Evolutionary conservation across 1,140 invertebrate species (phyloP), one percentile per base, ranked within the genome.

Genomic region (Pogonomyrmex californicus): DNA sequence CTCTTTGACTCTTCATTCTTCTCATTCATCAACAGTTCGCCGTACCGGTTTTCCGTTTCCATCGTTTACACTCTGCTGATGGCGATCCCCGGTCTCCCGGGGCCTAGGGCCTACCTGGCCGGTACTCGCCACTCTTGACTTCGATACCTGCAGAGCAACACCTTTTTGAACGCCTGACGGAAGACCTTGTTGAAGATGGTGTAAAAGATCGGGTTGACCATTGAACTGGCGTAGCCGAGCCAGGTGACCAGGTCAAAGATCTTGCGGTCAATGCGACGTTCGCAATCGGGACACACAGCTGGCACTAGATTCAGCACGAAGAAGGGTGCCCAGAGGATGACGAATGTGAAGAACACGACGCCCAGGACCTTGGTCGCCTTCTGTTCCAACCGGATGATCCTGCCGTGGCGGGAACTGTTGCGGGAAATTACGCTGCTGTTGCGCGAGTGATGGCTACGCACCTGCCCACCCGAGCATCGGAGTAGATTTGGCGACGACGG

Each of bases 111-210:
- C 92, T 94, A 94, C 90, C 93, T 94, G 33, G 92, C 68, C 33
- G 93, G 91, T 23, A 23, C 23, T 65, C 92, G 85, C 93, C 94
- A 94, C 0, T 91, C 70, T 30, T 92, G 88, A 33, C 94, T 94
- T 41, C 91, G 87, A 83, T 94, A 94, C 41, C 90, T 90, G 83
- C 98, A 99, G 38, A 97, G 95, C n/a, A 99, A 93, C 1, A 99
- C 98, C 93, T 98, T 98, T 90, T 98, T 97, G 94, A 99, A 99
- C 0, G 98, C 98, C 92, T 98, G 97, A 56, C 98, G 95, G 94
- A 99, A 99, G 54, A 98, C 97, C 93, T 98, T 98, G 95, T 99
- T 99, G 95, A 99, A 99, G 85, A 99, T 98, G 2, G 98, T 99
- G 94, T 99, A 99, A 95, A 99, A 98, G 87, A 99, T 98, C 0